These are phyloP conservation scores for Drosophila novamexicana DNA, from an alignment of 1,140 invertebrate genomes.

Conservation along the genomic window DNA sequence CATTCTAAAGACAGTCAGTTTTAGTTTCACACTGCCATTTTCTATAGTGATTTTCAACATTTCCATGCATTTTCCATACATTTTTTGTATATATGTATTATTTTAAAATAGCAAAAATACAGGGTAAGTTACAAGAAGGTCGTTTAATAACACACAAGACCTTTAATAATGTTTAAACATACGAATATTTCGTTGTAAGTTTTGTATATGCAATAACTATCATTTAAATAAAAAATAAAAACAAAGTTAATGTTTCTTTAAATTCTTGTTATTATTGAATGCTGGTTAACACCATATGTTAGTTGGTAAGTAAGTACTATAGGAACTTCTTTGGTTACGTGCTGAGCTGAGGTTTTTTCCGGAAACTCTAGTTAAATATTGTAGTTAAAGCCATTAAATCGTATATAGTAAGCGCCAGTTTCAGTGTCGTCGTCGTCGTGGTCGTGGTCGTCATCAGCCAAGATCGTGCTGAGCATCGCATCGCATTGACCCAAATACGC, in stretches of 20 bases:
- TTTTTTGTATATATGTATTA: constrained; percentile 80
- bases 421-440: constrained; percentile 42
- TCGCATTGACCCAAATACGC: constrained; percentile 69
- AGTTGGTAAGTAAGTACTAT: constrained; percentile 17
- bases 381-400: constrained; percentile 13
- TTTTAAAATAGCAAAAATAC: constrained; percentile 81
- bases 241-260: constrained; percentile 34
- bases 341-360: constrained; percentile 1
- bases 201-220: constrained; percentile 64
- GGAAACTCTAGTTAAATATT: constrained; percentile 11
- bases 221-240: constrained; percentile 70
- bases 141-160: constrained; percentile 21
- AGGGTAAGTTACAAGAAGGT: constrained; percentile 62
- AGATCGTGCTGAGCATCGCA: constrained; percentile 57
- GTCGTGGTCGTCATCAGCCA: constrained; percentile 48
- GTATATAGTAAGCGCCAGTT: constrained; percentile 1
- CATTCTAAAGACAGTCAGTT: constrained; percentile 57
- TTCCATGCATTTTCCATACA: constrained; percentile 62
- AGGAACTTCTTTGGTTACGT: constrained; percentile 33
- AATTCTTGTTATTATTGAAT: constrained; percentile 12
- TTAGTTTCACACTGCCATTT: constrained; percentile 67
- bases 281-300: constrained; percentile 9
- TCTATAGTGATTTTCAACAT: constrained; percentile 54
- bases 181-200: constrained; percentile 60
- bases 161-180: constrained; percentile 40